Base-by-base conservation (phyloP, 2,797 vertebrate genomes). In the Crocidura indochinensis region DNA sequence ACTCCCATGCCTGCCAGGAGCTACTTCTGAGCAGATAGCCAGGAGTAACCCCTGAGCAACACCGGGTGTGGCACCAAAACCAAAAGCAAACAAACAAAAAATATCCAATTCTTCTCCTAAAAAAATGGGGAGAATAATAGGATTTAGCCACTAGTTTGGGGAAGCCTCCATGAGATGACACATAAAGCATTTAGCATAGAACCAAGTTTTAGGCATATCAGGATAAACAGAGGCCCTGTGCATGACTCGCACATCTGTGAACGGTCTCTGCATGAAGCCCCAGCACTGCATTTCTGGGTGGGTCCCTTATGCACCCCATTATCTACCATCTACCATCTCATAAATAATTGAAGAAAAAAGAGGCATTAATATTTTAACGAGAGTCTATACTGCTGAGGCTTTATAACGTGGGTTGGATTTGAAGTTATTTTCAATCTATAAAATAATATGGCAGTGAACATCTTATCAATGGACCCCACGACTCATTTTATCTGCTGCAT, bases 291-390 rank as follows among this genome's bases (percentile, higher is more conserved):
- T 77, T 81, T 90, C 31, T 6, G 26, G 77, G 27, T 47, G 65
- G 77, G 60, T 67, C 51, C 38, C 89, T 92, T 27, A 24, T 6
- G 83, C 20, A 29, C 47, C 12, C 2, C 31, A 26, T 46, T 60
- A 90, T 83, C 92, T 65, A 88, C 51, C n/a, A 38, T 26, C 65
- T 20, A 72, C 46, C 31, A 91, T 44, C 17, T 91, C 49, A 77
- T 76, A 86, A 94, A 87, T 72, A 87, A 90, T 65, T 88, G 83
- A 91, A 89, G 87, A 74, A 85, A 88, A 49, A 46, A 11, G 38
- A 64, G 27, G 44, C 75, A 90, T 92, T 90, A 80, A 90, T 95
- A 92, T 87, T 93, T 92, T 90, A 88, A 38, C 38, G 9, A 9
- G 7, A n/a, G 22, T 90, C 51, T 77, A 19, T 69, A 38, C 62